phyloP scores from a whole-genome alignment of 2,888 invertebrate genomes.

The Sthenelais limicola region DNA sequence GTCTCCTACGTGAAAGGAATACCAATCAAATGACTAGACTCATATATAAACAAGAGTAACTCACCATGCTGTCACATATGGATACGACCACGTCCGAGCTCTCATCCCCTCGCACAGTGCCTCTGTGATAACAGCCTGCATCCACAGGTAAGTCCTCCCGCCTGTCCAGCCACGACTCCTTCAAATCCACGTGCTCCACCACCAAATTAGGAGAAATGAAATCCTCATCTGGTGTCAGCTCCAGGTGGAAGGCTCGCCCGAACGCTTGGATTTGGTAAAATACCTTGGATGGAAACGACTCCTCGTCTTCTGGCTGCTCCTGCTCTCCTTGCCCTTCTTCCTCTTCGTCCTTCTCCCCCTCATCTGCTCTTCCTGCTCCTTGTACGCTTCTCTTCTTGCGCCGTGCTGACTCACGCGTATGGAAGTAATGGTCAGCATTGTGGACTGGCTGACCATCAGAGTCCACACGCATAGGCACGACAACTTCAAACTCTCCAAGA shows the following conservation, averaged over 20 bases:
- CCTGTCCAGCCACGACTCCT: constrained; percentile 32
- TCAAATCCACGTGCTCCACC: constrained; percentile 32
- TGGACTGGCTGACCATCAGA: constrained; percentile 11
- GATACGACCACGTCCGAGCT: constrained; percentile 15
- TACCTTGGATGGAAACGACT: background rate
- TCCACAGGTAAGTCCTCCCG: constrained; percentile 10
- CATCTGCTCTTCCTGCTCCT: too few relatives aligned
- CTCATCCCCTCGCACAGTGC: constrained; percentile 28
- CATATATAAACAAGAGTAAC: background rate
- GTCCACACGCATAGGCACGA: constrained; percentile 21
- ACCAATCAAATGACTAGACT: background rate
- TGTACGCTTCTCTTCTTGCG: background rate
- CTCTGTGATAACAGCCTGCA: constrained; percentile 31
- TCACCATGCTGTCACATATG: constrained; percentile 32
- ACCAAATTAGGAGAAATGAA: constrained; percentile 24
- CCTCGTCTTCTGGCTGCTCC: too few relatives aligned
- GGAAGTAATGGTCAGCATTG: background rate
- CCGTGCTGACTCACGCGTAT: background rate
- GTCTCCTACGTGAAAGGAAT: background rate
- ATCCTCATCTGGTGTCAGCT: constrained; percentile 11
- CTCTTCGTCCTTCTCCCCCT: too few relatives aligned
- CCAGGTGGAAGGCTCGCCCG: constrained; percentile 8
- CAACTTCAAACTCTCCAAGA: constrained; percentile 12
- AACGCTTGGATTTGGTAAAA: constrained; percentile 6
- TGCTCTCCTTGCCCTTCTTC: too few relatives aligned